Conservation (phyloP, 1,140 invertebrate species). For the Drosophila tristis region DNA sequence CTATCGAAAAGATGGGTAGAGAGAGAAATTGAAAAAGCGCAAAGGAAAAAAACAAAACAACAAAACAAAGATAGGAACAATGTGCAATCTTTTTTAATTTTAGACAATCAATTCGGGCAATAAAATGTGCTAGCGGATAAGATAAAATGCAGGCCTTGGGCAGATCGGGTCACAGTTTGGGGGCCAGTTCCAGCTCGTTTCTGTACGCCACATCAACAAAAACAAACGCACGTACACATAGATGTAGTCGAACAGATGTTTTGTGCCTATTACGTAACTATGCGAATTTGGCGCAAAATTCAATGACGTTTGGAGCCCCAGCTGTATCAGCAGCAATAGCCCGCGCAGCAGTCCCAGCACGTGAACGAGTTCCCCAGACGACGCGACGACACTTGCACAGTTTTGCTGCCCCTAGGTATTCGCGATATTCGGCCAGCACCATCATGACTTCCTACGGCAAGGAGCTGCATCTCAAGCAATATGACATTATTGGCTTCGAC, state of each 20-base stretch:
- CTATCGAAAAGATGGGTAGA: no score
- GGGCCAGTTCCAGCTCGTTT: background rate
- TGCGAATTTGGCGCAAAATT: conserved; percentile 55
- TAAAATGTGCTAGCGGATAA: conserved; percentile 42
- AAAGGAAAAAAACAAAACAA: conserved; percentile 12
- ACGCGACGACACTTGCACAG: conserved; percentile 5
- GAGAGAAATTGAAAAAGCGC: no score
- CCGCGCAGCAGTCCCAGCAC: background rate
- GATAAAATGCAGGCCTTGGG: conserved; percentile 49
- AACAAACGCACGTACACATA: conserved; percentile 37
- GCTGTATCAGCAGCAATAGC: background rate
- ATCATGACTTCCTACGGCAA: conserved; percentile 72
- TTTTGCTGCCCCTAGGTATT: conserved; percentile 28
- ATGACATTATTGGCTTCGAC: conserved; percentile 93
- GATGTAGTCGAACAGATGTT: conserved; percentile 61
- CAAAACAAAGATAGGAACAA: conserved; percentile 36
- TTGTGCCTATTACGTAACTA: conserved; percentile 49
- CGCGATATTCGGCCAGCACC: conserved; percentile 75
- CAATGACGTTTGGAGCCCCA: conserved; percentile 1
- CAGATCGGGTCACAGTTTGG: conserved; percentile 31
- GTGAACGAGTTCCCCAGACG: background rate
- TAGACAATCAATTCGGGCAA: conserved; percentile 14
- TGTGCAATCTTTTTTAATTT: conserved; percentile 34
- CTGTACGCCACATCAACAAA: conserved; percentile 38
- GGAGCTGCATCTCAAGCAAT: conserved; percentile 86